Evolutionary conservation across 2,797 vertebrate species (phyloP).

Genomic region (Oreochromis grahami): DNA sequence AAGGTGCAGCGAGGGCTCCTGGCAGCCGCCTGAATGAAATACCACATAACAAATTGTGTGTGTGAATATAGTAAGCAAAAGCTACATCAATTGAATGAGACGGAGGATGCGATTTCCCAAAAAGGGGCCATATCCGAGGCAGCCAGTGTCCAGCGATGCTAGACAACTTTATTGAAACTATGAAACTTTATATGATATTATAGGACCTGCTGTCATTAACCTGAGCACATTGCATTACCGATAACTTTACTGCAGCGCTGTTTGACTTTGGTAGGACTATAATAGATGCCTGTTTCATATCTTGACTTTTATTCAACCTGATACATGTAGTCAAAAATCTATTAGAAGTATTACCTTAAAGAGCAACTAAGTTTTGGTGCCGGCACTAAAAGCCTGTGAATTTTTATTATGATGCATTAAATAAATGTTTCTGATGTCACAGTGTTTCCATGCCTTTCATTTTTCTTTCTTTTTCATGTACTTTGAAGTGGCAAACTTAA

Average conservation of each 20-base stretch:
- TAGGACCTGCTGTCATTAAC: constrained; percentile 56
- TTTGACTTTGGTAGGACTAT: constrained; percentile 58
- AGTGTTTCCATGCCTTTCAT: not conserved
- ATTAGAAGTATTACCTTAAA: constrained; percentile 23
- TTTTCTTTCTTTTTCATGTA: not conserved
- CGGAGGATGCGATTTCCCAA: constrained; percentile 58
- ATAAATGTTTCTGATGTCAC: not conserved
- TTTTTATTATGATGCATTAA: not conserved
- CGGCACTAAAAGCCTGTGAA: constrained; percentile 10
- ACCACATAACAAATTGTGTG: constrained; percentile 69
- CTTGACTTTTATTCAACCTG: constrained; percentile 56
- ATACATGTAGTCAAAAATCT: constrained; percentile 44
- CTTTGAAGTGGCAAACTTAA: not conserved
- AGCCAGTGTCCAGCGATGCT: constrained; percentile 37
- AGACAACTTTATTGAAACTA: constrained; percentile 64
- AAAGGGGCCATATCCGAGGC: constrained; percentile 44
- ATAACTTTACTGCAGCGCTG: constrained; percentile 41
- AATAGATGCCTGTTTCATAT: constrained; percentile 30
- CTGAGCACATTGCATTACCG: constrained; percentile 55
- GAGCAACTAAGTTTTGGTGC: not conserved
- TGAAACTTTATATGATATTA: constrained; percentile 63
- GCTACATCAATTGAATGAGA: constrained; percentile 60
- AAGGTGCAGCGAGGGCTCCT: constrained; percentile 57
- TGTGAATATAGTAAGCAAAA: constrained; percentile 66
- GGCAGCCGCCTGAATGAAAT: constrained; percentile 66